Evolutionary conservation across 2,888 invertebrate genomes (phyloP), one percentile per base, ranked within the genome.

Genomic region (Eupithecia pulchellata): DNA sequence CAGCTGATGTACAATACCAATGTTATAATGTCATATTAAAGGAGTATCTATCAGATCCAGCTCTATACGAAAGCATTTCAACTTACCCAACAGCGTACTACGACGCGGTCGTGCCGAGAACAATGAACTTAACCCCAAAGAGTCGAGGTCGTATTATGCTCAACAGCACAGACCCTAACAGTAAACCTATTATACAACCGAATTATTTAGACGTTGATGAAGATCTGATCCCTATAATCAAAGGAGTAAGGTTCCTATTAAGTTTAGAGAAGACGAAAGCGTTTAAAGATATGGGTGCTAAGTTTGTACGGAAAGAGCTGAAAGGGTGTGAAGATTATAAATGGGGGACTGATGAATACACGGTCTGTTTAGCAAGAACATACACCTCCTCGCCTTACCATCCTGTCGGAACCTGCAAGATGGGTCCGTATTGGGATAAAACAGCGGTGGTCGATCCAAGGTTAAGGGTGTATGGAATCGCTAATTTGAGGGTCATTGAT

Each of bases 361-460:
- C 95, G 89, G 91, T 90, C 1, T 97, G 97, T 80, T 86, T 96
- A 20, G 92, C 95, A 0, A 94, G 90, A 81, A 91, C 95, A 4
- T 96, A 96, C 79, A 97, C 91, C 0, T 79, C 85, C 0, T 81
- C 88, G 0, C 79, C 96, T 14, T 96, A 93, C 80, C 92, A 92
- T 73, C 90, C 87, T 0, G 86, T 84, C 0, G 92, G 92, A 0
- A 85, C 89, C 4, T 91, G 91, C 71, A 92, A 91, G 74, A 92
- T 92, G 92, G 96, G 96, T 0, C 96, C 96, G 0, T 84, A 86
- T 58, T 82, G 85, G 71, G 96, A 96, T 78, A 81, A 84, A 0
- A 87, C 78, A 4, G 89, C 97, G 0, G 97, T 97, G 0, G 97
- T 97, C 0, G 96, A 96, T 85, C 95, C 96, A 0, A 89, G 95